phyloP scores from a whole-genome alignment of 2,888 invertebrate species.

The Aradus depressus region DNA sequence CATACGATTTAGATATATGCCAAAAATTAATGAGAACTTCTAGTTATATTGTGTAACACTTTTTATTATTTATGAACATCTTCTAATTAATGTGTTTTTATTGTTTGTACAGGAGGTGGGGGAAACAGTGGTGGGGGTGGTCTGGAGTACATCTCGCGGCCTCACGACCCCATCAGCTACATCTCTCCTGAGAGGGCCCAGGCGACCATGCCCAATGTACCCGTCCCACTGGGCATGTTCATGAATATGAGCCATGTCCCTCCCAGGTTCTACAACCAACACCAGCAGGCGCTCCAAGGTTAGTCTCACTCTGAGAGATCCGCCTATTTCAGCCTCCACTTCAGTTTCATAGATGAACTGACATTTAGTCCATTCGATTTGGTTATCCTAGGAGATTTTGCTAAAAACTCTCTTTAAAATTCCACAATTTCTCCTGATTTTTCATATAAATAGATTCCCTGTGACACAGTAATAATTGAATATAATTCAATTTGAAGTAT shows the following conservation, averaged over 20 bases:
- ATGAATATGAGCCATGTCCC: constrained; percentile 78
- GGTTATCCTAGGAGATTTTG: too few species aligned
- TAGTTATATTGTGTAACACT: not conserved
- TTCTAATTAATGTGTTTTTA: not conserved
- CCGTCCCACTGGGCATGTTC: constrained; percentile 89
- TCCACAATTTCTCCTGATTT: too few species aligned
- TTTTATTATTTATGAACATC: not conserved
- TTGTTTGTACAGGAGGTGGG: not conserved
- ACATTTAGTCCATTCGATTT: too few species aligned
- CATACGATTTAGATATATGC: not conserved
- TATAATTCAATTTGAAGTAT: too few species aligned
- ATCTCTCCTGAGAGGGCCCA: constrained; percentile 77
- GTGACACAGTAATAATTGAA: too few species aligned
- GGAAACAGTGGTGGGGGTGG: constrained; percentile 22
- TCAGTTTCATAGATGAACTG: too few species aligned
- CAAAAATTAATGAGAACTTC: not conserved
- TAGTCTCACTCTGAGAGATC: too few species aligned
- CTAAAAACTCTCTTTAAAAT: too few species aligned
- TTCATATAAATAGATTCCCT: too few species aligned
- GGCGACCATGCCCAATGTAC: constrained; percentile 60
- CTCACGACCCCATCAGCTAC: constrained; percentile 80
- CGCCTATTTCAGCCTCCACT: too few species aligned
- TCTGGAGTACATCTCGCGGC: constrained; percentile 53
- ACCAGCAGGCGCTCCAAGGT: constrained; percentile 52
- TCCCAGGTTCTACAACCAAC: constrained; percentile 63